Conservation (phyloP, 2,113 vertebrate genomes). For the Podocnemis expansa region DNA sequence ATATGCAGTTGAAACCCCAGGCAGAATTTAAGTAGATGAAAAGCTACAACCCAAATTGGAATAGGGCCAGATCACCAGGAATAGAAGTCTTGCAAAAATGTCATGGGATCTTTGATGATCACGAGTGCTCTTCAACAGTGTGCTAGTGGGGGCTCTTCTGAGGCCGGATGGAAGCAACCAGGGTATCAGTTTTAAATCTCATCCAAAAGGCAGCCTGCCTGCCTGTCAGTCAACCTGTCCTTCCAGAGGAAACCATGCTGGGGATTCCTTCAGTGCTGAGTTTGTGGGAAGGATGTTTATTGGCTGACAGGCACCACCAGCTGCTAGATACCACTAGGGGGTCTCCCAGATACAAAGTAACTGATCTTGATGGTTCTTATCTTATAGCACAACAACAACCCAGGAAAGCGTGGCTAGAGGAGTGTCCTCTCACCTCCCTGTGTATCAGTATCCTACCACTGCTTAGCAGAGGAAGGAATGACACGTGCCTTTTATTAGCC, state of each 20-base stretch:
- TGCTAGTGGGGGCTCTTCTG: background rate
- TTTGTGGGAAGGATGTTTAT: background rate
- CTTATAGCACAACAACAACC: background rate
- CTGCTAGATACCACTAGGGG: background rate
- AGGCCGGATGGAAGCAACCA: background rate
- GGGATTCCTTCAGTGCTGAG: background rate
- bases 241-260: background rate
- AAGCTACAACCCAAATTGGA: background rate
- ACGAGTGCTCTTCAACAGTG: rapidly evolving
- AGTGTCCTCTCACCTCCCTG: too few species aligned
- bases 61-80: background rate
- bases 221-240: background rate
- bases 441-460: background rate
- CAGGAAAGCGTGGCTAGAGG: background rate
- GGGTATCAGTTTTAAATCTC: background rate
- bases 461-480: background rate
- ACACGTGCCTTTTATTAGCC: background rate
- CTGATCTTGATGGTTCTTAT: background rate
- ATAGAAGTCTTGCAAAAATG: background rate
- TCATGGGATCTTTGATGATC: background rate
- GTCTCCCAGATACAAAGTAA: background rate
- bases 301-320: background rate
- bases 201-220: background rate
- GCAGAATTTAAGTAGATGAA: background rate
- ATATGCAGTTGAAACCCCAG: rapidly evolving